phyloP scores from a whole-genome alignment of 1,140 invertebrate genomes.

The Penaeus chinensis region DNA sequence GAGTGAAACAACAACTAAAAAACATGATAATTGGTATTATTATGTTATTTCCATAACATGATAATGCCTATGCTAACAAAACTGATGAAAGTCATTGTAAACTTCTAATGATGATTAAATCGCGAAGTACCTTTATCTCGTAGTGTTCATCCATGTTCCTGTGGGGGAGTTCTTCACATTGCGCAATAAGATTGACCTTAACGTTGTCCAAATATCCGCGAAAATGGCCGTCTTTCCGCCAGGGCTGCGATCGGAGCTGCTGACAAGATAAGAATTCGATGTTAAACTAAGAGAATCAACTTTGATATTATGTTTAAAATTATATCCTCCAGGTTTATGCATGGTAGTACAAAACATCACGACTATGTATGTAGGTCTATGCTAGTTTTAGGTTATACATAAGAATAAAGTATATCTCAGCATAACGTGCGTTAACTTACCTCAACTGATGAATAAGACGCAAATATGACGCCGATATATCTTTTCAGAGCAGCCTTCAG shows the following conservation, averaged over 20 bases:
- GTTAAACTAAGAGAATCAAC: constrained; percentile 56
- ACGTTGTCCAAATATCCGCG: constrained; percentile 65
- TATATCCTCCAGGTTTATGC: too few relatives aligned
- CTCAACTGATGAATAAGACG: not conserved
- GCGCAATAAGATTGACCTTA: constrained; percentile 70
- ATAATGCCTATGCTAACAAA: not conserved
- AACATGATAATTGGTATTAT: too few relatives aligned
- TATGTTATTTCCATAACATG: not conserved
- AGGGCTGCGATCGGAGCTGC: constrained; percentile 35
- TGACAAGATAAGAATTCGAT: constrained; percentile 10
- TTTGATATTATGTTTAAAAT: not conserved
- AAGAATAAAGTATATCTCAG: not conserved
- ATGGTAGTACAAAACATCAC: too few relatives aligned
- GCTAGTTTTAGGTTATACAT: constrained; percentile 65
- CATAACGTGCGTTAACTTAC: not conserved
- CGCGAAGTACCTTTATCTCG: constrained; percentile 69
- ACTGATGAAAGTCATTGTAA: not conserved
- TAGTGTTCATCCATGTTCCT: constrained; percentile 80
- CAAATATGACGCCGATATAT: constrained; percentile 34
- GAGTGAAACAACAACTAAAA: not conserved
- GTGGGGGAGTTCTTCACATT: constrained; percentile 74
- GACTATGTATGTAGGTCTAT: too few relatives aligned
- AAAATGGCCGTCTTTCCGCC: constrained; percentile 23
- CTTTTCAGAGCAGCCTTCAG: constrained; percentile 31
- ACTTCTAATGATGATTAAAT: not conserved